Percentiles rank a stretch among this genome's conserved stretches.
phyloP scores from a whole-genome alignment of 1,140 invertebrate species.

The Meloidogyne chitwoodi region DNA sequence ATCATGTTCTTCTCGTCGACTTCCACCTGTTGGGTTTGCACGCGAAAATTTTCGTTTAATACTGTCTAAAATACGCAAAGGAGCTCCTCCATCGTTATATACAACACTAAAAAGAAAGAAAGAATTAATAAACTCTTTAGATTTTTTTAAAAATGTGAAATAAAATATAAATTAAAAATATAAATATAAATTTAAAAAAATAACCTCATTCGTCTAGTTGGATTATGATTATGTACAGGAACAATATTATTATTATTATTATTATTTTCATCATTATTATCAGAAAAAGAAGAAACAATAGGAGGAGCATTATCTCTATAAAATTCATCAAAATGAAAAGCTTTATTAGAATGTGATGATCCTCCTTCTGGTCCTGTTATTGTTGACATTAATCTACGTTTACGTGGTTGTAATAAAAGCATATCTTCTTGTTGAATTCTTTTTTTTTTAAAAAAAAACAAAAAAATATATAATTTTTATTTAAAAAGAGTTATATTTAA shows the following conservation, averaged over 20 bases:
- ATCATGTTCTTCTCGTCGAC: neutral
- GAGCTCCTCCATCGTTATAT: neutral
- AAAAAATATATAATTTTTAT: no score
- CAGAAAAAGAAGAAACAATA: neutral
- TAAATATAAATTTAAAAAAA: no score
- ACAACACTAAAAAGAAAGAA: neutral
- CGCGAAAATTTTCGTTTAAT: neutral
- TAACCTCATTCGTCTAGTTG: constrained; percentile 23
- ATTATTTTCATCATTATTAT: neutral
- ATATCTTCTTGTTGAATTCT: constrained; percentile 37
- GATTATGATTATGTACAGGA: constrained; percentile 37
- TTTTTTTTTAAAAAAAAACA: no score
- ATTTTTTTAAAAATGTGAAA: no score
- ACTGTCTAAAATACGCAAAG: neutral
- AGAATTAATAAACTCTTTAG: no score
- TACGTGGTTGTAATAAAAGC: constrained; percentile 37
- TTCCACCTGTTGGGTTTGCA: neutral
- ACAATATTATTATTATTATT: constrained; percentile 19
- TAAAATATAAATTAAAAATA: no score
- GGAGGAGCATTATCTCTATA: neutral
- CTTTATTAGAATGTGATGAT: neutral
- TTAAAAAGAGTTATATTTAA: no score
- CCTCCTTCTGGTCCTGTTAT: neutral
- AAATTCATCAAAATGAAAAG: neutral
- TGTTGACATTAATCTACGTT: constrained; percentile 43